phyloP scores from a whole-genome alignment of 2,113 vertebrate species.

The Chaetodon trifascialis region DNA sequence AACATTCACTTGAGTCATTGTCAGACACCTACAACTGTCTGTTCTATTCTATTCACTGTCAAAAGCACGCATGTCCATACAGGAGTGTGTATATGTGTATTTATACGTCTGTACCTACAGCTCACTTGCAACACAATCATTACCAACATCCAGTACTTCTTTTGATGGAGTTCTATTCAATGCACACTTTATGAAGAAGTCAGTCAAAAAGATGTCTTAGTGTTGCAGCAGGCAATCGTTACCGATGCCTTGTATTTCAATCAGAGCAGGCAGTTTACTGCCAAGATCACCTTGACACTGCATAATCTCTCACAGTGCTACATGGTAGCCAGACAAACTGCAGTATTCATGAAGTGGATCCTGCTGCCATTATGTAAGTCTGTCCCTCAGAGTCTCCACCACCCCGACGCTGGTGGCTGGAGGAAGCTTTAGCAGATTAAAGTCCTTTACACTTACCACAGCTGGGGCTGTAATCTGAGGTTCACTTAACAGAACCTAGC shows the following conservation, averaged over 20 bases:
- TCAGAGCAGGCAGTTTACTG: constrained; percentile 9
- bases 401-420: constrained; percentile 37
- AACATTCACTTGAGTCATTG: constrained; percentile 27
- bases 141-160: background rate
- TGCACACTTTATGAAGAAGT: background rate
- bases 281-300: constrained; percentile 8
- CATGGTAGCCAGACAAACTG: constrained; percentile 3
- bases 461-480: constrained; percentile 69
- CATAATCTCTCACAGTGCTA: constrained; percentile 17
- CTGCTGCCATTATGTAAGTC: constrained; percentile 38
- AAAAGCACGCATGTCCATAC: background rate
- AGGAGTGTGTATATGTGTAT: background rate
- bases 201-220: background rate
- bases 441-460: constrained; percentile 55
- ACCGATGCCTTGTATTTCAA: constrained; percentile 27
- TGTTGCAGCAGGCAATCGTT: background rate
- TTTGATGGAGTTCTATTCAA: background rate
- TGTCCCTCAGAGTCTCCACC: constrained; percentile 10
- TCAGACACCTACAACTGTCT: constrained; percentile 33
- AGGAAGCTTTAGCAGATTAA: constrained; percentile 72
- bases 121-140: constrained; percentile 9
- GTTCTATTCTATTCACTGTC: constrained; percentile 26
- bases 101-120: background rate
- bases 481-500: constrained; percentile 64
- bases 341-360: constrained; percentile 26